Evolutionary conservation across 2,888 invertebrate species (phyloP).

Genomic region (Oxytorus armatus): DNA sequence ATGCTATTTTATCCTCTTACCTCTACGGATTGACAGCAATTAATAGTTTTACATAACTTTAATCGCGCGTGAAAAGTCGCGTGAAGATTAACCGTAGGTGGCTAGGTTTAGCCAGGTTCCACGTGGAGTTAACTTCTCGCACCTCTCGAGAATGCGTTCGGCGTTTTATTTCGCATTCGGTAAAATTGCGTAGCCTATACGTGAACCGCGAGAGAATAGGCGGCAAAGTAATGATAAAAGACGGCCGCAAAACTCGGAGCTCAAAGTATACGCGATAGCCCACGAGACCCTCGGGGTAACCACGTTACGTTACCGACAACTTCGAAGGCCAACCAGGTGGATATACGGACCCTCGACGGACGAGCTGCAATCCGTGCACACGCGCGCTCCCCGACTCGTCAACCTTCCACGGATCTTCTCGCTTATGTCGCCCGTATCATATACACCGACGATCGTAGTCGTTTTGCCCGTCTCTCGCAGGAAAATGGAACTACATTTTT

Average conservation of each 20-base stretch:
- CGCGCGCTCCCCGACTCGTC: slow-evolving; percentile 40
- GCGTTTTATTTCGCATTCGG: slow-evolving; percentile 8
- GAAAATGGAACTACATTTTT: not conserved
- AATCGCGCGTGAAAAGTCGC: too few relatives aligned
- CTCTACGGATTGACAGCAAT: too few relatives aligned
- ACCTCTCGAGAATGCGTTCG: slow-evolving; percentile 16
- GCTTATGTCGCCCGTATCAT: slow-evolving; percentile 14
- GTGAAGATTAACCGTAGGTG: too few relatives aligned
- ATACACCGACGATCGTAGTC: slow-evolving; percentile 13
- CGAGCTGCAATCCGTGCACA: slow-evolving; percentile 37
- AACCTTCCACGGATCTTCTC: too few relatives aligned
- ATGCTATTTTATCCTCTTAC: too few relatives aligned
- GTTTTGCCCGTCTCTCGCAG: not conserved
- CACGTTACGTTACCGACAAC: slow-evolving; percentile 50
- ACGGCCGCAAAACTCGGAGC: too few relatives aligned
- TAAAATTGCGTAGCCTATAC: slow-evolving; percentile 11
- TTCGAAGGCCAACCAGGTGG: slow-evolving; percentile 63
- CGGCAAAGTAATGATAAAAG: too few relatives aligned
- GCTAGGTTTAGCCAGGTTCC: too few relatives aligned
- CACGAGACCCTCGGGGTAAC: slow-evolving; percentile 51
- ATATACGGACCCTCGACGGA: slow-evolving; percentile 51
- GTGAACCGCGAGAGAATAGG: slow-evolving; percentile 15
- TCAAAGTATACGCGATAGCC: slow-evolving; percentile 37
- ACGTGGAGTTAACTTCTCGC: too few relatives aligned
- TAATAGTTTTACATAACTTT: too few relatives aligned